Base-by-base conservation (phyloP, 2,113 vertebrate genomes). In the Hirundichthys speculiger region DNA sequence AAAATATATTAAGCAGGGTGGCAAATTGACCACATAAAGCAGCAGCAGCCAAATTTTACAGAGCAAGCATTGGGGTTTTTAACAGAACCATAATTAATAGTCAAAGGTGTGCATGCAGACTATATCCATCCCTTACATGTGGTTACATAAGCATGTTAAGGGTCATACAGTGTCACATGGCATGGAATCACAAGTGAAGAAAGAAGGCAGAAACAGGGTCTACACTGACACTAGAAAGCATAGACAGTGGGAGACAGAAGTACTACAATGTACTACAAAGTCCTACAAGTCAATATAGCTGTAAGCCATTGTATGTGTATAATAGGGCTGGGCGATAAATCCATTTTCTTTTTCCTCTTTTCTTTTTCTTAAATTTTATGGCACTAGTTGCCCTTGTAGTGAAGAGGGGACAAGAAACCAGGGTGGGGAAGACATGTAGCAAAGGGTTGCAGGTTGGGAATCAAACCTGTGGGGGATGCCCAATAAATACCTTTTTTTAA, bases 1-100 rank as follows among this genome's bases (percentile, higher is more conserved):
- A 77, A 63, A 74, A 40, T 52, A 77, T 13, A 58, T 58, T 24
- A 41, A 76, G 81, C 58, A 4, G 56, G 48, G 64, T 57, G 60
- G 61, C 30, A 38, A 61, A 80, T 50, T 42, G 20, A 72, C 69
- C 66, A 80, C 67, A 77, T 57, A 45, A 48, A 85, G 75, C 55
- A 54, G 75, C 55, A 54, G 75, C 77, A 88, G 86, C 75, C 75
- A 79, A 47, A 84, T 87, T 83, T 82, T 42, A 72, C 72, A 72
- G 61, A 75, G 78, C 76, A 79, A 85, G 82, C 80, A 80, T 57
- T 69, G 46, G 21, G 15, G 51, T 49, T 78, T 73, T 65, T 52
- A 51, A 79, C 45, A 71, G 3, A 70, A 46, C 75, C 39, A 58
- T n/a, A 62, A 71, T 73, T 46, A 79, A 55, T 18, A 9, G 64